Conservation (phyloP, 1,140 invertebrate genomes). For the fruit fly (Drosophila melanogaster) region Release_6_plus_ISO1_MT NT_033779.5:3919001-3919500, state of each 20-base stretch:
- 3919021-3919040: conserved; percentile 95
- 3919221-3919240: conserved; percentile 93
- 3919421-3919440: conserved; percentile 94
- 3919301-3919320: conserved; percentile 88
- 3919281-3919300: conserved; percentile 90
- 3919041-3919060: conserved; percentile 94
- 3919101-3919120: conserved; percentile 86
- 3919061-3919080: conserved; percentile 93
- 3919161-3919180: conserved; percentile 95
- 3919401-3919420: conserved; percentile 93
- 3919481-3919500: conserved; percentile 93
- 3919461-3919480: conserved; percentile 94
- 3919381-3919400: conserved; percentile 89
- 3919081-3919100: conserved; percentile 90
- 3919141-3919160: conserved; percentile 94
- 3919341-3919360: conserved; percentile 95
- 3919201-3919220: conserved; percentile 92
- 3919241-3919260: conserved; percentile 93
- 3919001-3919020: conserved; percentile 92
- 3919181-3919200: conserved; percentile 93
- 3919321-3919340: conserved; percentile 92
- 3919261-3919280: conserved; percentile 91
- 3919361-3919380: conserved; percentile 91
- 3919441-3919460: conserved; percentile 91
- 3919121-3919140: conserved; percentile 89